Evolutionary conservation across 2,113 vertebrate genomes (phyloP), one percentile per base, ranked within the genome.

Genomic region (Poeciliopsis retropinna): DNA sequence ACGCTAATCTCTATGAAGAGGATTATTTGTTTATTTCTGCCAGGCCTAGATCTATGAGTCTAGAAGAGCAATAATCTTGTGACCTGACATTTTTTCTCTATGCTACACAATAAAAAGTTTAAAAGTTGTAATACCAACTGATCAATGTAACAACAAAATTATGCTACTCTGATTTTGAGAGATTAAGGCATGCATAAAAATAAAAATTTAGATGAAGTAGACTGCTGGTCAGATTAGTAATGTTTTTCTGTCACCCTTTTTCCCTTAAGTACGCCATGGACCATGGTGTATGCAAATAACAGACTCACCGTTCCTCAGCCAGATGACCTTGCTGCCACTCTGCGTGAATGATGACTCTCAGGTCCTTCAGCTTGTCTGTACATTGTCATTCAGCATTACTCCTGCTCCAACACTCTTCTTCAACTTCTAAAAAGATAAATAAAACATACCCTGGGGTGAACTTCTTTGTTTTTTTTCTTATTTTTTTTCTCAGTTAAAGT

Each of bases 351-450:
- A 85, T 81, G 73, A 72, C 67, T 83, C 79, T 37, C 47, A 64
- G 81, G 88, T 85, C 83, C 74, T 91, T 88, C 81, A 82, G 75
- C 82, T 89, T 84, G 76, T 76, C 88, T 86, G 85, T 54, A 72
- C 75, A 39, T 25, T 62, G 75, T 75, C 74, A 80, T 60, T 51
- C 44, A 82, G 64, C 66, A 86, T 72, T 51, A 69, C 47, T 86
- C 79, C 83, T 27, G 74, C 29, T 75, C 54, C 12, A 51, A 73
- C 64, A 22, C 78, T 77, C 64, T 69, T 44, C 64, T 70, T 75
- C 19, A 9, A 72, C 67, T 81, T 78, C 86, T 90, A 80, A 76
- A 86, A 83, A 80, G 68, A 87, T 80, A 89, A 84, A 82, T 69
- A 87, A 82, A 86, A 86, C 70, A 83, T 68, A 83, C 41, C 54